A percentile compares a stretch with the other conserved stretches of the same genome.
Conservation (phyloP, 2,888 invertebrate genomes). For the Tipula lateralis region DNA sequence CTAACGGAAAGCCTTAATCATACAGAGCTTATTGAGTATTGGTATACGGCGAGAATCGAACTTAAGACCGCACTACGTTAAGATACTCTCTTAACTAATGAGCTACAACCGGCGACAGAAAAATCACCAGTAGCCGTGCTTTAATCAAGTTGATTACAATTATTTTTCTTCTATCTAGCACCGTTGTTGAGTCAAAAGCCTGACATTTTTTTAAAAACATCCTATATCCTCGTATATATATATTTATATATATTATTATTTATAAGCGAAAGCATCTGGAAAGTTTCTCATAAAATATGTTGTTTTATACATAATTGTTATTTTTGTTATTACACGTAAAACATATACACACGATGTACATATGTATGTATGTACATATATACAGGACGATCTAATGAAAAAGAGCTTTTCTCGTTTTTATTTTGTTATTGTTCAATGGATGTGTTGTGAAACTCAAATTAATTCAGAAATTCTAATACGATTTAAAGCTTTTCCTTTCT, state of each 20-base stretch:
- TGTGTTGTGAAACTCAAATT: not conserved
- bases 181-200: too few species aligned
- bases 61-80: too few species aligned
- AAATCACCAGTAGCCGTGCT: too few species aligned
- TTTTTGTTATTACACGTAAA: not conserved
- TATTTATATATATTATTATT: not conserved
- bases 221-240: not conserved
- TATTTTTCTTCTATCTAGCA: too few species aligned
- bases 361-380: not conserved
- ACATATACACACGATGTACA: not conserved
- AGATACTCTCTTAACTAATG: too few species aligned
- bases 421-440: not conserved
- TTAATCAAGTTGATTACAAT: too few species aligned
- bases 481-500: not conserved
- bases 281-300: slow-evolving; percentile 4
- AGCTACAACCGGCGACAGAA: too few species aligned
- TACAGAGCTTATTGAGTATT: too few species aligned
- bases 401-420: not conserved
- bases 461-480: too few species aligned
- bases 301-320: not conserved
- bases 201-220: too few species aligned
- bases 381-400: not conserved
- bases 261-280: not conserved
- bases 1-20: too few species aligned
- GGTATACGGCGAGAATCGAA: too few species aligned